Base-by-base conservation (phyloP, 1,140 invertebrate genomes). In the Pinna nobilis region DNA sequence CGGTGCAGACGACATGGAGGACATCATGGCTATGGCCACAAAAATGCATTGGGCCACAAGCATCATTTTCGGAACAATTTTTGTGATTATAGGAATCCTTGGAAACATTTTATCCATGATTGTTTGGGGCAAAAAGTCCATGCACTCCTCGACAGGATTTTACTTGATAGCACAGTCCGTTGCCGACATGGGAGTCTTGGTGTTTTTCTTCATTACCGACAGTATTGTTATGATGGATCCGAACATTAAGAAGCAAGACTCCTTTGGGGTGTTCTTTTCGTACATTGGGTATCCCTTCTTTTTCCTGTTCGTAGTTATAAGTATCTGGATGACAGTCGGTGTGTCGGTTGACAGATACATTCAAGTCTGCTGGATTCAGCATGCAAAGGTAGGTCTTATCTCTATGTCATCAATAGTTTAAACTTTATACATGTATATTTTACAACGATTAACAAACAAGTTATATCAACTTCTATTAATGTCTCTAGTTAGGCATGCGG, bases 341-440 rank as follows among this genome's bases (percentile, higher is more conserved):
- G 80, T 85, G 18, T 82, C 80, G 1, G 76, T 82, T 0, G 83
- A 85, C 70, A 64, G 83, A n/a, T 85, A 83, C 74, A 83, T 85
- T 13, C 78, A 80, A 59, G 82, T 85, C 3, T 83, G 82, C 67
- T 83, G 82, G 78, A 76, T 85, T 33, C 75, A 51, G 23, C 69
- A 76, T 33, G 74, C 83, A 32, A 85, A 83, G 78, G 83, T 83
- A 57, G 13, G 3, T 23, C 32, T 15, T n/a, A 23, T 20, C 3
- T 61, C 0, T 20, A 37, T 18, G 0, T 20, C n/a, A 37, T 33
- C 6, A 32, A 3, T 15, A 60, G 2, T 47, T 1, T 15, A 20
- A 15, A 47, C 2, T 47, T n/a, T n/a, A n/a, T n/a, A n/a, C n/a
- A n/a, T n/a, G n/a, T n/a, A n/a, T n/a, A n/a, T n/a, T n/a, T n/a